Evolutionary conservation across 2,888 invertebrate genomes (phyloP), one percentile per base, ranked within the genome.

Genomic region (Eupithecia centaureata): DNA sequence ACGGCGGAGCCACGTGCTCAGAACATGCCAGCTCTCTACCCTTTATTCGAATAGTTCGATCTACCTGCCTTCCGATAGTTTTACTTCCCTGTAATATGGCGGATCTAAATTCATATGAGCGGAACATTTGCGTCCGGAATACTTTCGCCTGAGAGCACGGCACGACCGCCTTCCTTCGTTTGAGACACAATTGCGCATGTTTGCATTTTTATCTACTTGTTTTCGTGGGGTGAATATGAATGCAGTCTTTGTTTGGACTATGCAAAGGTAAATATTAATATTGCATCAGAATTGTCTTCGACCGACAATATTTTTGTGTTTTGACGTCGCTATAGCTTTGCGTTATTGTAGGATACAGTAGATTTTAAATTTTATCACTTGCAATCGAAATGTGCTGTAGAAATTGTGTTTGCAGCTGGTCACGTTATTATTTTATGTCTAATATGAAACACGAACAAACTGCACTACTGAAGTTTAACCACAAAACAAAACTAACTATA

Each of bases 171-270:
- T 65, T 69, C 65, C 57, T 88, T 88, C 89, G 88, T 88, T 86
- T 86, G 89, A 88, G 90, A 89, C 89, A 88, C 88, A 90, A 92
- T 91, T 90, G 91, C 85, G 83, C 86, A 82, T 90, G 90, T 92
- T 92, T 91, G 91, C 92, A 91, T 91, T 91, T 92, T 91, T 91
- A 91, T 91, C 85, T 88, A 88, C 87, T 90, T 90, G 88, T 90
- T 91, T 91, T 92, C 89, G 90, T 89, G 90, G 86, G 86, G 84
- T 85, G 90, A 91, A 92, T 91, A 89, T 87, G 87, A 89, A 91
- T 91, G 84, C 86, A 86, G 82, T 82, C 85, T 89, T 88, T 89
- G 86, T 90, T 86, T 88, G 85, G 83, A 86, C 84, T 77, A 79
- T 84, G 84, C 85, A 84, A 82, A 88, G 86, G 87, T 89, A 88